Percentiles rank a stretch among this genome's conserved stretches.
Evolutionary conservation across 37 sponge, comb jelly and placozoan species (phyloP).

Genomic region (Aplysina aerophoba): DNA sequence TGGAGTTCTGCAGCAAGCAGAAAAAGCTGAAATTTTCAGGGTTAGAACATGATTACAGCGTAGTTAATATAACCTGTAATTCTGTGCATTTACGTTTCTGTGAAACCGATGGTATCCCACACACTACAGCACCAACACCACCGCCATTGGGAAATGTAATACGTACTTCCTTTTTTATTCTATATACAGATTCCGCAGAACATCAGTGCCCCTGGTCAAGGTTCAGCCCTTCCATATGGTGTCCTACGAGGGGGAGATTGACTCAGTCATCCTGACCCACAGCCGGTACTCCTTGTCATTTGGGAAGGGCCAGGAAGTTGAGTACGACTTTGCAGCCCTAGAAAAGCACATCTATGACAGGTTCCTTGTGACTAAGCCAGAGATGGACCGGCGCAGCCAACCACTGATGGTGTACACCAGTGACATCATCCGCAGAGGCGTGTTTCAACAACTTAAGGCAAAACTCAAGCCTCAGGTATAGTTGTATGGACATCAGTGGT

Average conservation of each 20-base stretch:
- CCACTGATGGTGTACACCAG: conserved; percentile 50
- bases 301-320: conserved; percentile 61
- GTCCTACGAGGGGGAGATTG: conserved; percentile 61
- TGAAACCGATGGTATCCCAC: neutral
- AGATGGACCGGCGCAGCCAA: conserved; percentile 54
- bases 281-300: conserved; percentile 70
- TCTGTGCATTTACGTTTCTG: neutral
- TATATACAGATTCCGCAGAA: conserved; percentile 29
- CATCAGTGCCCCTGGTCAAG: conserved; percentile 52
- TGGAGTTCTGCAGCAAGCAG: conserved; percentile 47
- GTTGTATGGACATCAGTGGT: too few species aligned
- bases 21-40: conserved; percentile 9
- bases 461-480: conserved; percentile 47
- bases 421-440: conserved; percentile 44
- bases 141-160: too few species aligned
- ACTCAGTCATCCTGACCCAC: conserved; percentile 67
- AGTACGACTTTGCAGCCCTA: conserved; percentile 65
- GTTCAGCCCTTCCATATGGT: conserved; percentile 60
- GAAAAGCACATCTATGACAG: conserved; percentile 71
- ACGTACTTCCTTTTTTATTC: neutral
- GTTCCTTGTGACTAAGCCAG: conserved; percentile 70
- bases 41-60: neutral
- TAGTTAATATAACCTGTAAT: too few species aligned
- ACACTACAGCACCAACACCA: too few species aligned
- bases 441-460: conserved; percentile 45